Evolutionary conservation across 2,113 vertebrate genomes (phyloP).

Genomic region (Perognathus longimembris): DNA sequence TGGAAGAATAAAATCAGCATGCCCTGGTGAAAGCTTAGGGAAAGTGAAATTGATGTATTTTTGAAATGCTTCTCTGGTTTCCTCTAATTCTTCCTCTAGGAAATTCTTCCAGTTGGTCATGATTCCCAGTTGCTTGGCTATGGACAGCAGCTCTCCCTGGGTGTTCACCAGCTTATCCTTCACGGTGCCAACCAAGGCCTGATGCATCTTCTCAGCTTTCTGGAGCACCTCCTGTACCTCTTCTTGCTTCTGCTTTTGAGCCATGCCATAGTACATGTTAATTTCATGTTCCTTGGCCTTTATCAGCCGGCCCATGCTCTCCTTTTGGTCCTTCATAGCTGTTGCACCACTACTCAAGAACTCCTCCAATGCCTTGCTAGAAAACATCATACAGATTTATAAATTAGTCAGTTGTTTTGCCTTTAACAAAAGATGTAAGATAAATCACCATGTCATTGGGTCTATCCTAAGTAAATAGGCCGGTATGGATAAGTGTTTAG

Average conservation of each 20-base stretch:
- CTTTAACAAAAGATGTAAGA: neutral
- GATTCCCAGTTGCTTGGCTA: conserved; percentile 68
- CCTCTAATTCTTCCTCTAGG: conserved; percentile 84
- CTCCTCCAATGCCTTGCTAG: conserved; percentile 74
- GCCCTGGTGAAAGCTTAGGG: conserved; percentile 83
- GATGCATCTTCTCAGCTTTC: conserved; percentile 65
- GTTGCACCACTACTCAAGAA: conserved; percentile 37
- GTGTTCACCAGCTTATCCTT: conserved; percentile 62
- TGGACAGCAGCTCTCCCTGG: conserved; percentile 73
- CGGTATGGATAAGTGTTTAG: neutral
- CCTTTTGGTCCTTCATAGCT: conserved; percentile 54
- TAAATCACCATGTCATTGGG: neutral
- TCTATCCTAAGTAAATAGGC: conserved; percentile 2
- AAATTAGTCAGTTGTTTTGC: conserved; percentile 32
- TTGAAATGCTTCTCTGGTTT: conserved; percentile 85
- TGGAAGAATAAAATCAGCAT: conserved; percentile 86
- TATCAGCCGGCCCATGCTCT: conserved; percentile 57
- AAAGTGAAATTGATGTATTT: conserved; percentile 85
- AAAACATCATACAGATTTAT: conserved; percentile 45
- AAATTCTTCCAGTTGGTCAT: conserved; percentile 85
- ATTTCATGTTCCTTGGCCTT: conserved; percentile 76
- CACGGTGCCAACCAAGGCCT: conserved; percentile 70
- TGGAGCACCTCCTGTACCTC: conserved; percentile 72
- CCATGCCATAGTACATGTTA: conserved; percentile 54
- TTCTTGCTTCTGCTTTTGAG: conserved; percentile 72